A percentile compares a stretch with the other conserved stretches of the same genome.
Conservation (phyloP, 2,797 vertebrate genomes). For the Rhinatrema bivittatum region DNA sequence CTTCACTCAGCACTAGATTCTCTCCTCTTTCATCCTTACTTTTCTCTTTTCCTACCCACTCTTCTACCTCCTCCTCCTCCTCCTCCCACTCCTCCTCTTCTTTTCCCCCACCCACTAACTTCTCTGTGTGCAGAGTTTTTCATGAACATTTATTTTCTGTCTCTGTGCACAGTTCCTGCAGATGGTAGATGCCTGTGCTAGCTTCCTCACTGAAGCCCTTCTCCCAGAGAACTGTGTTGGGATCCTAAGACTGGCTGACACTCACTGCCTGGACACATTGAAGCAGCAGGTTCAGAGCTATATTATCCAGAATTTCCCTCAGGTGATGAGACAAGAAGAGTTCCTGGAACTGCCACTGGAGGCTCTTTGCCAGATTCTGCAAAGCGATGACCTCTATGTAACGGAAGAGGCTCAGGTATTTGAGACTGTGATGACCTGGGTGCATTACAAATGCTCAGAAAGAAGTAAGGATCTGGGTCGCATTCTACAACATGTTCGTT, state of each 20-base stretch:
- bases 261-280: constrained; percentile 68
- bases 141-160: too few relatives aligned
- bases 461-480: constrained; percentile 58
- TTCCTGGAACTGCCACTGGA: constrained; percentile 74
- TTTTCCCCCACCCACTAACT: too few relatives aligned
- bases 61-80: too few relatives aligned
- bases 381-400: constrained; percentile 79
- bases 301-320: constrained; percentile 80
- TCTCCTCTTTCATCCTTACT: too few relatives aligned
- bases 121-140: too few relatives aligned
- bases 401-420: constrained; percentile 83
- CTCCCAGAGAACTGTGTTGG: constrained; percentile 87
- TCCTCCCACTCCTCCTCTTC: too few relatives aligned
- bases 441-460: constrained; percentile 62
- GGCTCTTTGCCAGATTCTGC: constrained; percentile 67
- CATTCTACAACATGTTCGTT: constrained; percentile 70
- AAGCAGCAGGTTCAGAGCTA: constrained; percentile 70
- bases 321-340: constrained; percentile 73
- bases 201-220: constrained; percentile 78
- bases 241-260: constrained; percentile 80
- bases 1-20: too few relatives aligned
- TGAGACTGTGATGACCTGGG: constrained; percentile 82
- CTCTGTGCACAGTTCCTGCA: constrained; percentile 78
- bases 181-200: constrained; percentile 84
- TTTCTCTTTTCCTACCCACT: too few relatives aligned